phyloP scores from a whole-genome alignment of 2,888 invertebrate genomes.

The Ormyrus nitidulus region DNA sequence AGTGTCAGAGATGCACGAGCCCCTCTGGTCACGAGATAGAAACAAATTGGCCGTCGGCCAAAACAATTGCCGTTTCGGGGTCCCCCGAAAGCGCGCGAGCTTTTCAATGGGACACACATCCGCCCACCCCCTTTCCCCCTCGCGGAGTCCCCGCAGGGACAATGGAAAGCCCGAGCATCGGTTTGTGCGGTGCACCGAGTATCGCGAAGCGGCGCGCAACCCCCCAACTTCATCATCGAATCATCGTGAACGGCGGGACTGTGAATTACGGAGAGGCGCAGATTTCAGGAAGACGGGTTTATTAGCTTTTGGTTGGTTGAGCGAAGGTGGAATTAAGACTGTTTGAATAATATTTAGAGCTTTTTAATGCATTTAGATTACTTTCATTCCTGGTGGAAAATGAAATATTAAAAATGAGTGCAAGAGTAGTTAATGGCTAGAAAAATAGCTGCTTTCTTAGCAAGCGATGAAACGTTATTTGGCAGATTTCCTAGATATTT shows the following conservation, averaged over 20 bases:
- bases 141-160: not conserved
- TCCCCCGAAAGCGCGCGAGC: not conserved
- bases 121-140: not conserved
- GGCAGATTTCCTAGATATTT: too few relatives aligned
- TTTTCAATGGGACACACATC: slow-evolving; percentile 29
- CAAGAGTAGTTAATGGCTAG: too few relatives aligned
- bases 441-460: too few relatives aligned
- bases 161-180: not conserved
- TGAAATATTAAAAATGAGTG: too few relatives aligned
- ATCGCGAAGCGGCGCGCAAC: not conserved
- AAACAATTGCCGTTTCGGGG: slow-evolving; percentile 58
- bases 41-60: slow-evolving; percentile 60
- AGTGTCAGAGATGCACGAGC: slow-evolving; percentile 56
- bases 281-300: too few relatives aligned
- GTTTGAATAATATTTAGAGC: too few relatives aligned
- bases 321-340: too few relatives aligned
- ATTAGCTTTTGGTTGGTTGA: too few relatives aligned
- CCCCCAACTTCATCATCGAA: slow-evolving; percentile 23
- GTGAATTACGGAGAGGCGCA: too few relatives aligned
- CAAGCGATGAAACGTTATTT: too few relatives aligned
- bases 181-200: not conserved
- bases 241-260: not conserved
- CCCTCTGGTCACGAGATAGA: slow-evolving; percentile 28
- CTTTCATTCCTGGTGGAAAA: too few relatives aligned
- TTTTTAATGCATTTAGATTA: too few relatives aligned